Evolutionary conservation across 2,888 invertebrate species (phyloP), one percentile per base, ranked within the genome.

Genomic region (Octodonta nipae): DNA sequence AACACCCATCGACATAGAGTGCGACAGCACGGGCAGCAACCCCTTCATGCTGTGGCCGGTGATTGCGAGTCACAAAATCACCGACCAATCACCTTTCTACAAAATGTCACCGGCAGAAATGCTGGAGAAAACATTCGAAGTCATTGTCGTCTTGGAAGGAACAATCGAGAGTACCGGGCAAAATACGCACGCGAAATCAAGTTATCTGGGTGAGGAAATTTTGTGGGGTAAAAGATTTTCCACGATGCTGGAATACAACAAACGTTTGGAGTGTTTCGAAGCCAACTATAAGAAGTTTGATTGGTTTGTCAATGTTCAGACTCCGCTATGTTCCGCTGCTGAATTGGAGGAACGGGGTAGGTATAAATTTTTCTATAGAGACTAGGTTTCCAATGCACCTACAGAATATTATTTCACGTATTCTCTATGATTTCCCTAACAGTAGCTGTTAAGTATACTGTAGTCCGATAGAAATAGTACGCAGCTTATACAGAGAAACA

Each of bases 11-110:
- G 65, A 71, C 12, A 46, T 59, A 16, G 42, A 44, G 27, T 56
- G 56, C 1, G 86, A 91, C 52, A 84, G 82, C 15, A 83, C 86
- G 45, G 78, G 83, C 39, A 81, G 87, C n/a, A 72, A 78, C 42
- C 68, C 92, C 3, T 91, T 96, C 63, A 83, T 95, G 51, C 78
- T 95, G 35, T 96, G 95, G 95, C 96, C 96, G 1, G 75, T 89
- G 54, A 83, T 88, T 6, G 79, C 92, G 12, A 81, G 88, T 13
- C 96, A 96, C 57, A 73, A 74, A 38, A 95, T 96, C 47, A 81
- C 89, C 56, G 73, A 70, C 34, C 62, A 64, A 1, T 91, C 89
- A 44, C 96, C 96, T 0, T 71, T 98, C 15, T 93, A 80, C 63
- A 72, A 77, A 43, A 73, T 93, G 61, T 83, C 87, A 3, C 87